Base-by-base conservation (phyloP, 2,797 vertebrate species). In the Macroramphosus scolopax region DNA sequence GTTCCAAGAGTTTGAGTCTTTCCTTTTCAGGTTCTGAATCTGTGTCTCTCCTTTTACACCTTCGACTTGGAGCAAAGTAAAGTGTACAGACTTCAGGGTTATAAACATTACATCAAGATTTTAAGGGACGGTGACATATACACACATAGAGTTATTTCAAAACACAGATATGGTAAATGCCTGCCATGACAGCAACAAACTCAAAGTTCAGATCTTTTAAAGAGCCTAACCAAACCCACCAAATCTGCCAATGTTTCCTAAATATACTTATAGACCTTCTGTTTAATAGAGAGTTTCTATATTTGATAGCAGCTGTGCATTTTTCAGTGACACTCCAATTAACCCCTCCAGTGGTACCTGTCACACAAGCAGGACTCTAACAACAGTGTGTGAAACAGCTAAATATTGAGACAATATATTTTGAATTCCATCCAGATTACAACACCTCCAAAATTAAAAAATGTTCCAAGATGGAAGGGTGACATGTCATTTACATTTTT, bases 21-120 rank as follows among this genome's bases (percentile, higher is more conserved):
- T n/a, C n/a, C n/a, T n/a, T n/a, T n/a, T n/a, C n/a, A n/a, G n/a
- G n/a, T n/a, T n/a, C n/a, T n/a, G n/a, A n/a, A n/a, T n/a, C n/a
- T n/a, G n/a, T n/a, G n/a, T n/a, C n/a, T n/a, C n/a, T n/a, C n/a
- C n/a, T n/a, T n/a, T n/a, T n/a, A n/a, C n/a, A n/a, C n/a, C n/a
- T n/a, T n/a, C n/a, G n/a, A n/a, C n/a, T n/a, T n/a, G n/a, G n/a
- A n/a, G n/a, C n/a, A n/a, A n/a, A n/a, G n/a, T n/a, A n/a, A n/a
- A 22, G 26, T 45, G 38, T 14, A 38, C 44, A 64, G 12, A 44
- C n/a, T 13, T 39, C 49, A 56, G 7, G 13, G 54, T 24, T 43
- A 17, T 54, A 56, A 68, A 64, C 57, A 72, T 2, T 0, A 17
- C 37, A 50, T 58, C 41, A 45, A 2, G 9, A 42, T 64, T 53